Percentiles rank a stretch among this genome's conserved stretches.
Evolutionary conservation across 2,113 vertebrate genomes (phyloP).

Genomic region (Ancistrus triradiatus): DNA sequence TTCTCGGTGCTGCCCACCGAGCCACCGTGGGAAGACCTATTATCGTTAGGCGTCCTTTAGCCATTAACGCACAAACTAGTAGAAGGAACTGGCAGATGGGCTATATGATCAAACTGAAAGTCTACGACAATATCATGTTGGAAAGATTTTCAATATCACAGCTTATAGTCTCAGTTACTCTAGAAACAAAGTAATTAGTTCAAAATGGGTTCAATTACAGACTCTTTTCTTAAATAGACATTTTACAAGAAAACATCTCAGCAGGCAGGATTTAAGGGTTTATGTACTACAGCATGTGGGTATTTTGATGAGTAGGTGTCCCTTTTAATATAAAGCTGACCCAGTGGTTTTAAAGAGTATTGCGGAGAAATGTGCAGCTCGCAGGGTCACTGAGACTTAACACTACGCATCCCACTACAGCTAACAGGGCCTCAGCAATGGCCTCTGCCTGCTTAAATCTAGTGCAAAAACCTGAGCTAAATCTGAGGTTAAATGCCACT

Average conservation of each 20-base stretch:
- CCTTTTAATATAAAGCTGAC: slow-evolving; percentile 20
- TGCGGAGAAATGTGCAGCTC: neutral
- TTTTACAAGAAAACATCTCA: too few species aligned
- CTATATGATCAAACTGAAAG: too few species aligned
- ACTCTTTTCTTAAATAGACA: too few species aligned
- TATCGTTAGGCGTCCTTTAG: too few species aligned
- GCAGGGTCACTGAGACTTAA: slow-evolving; percentile 14
- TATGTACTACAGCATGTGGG: slow-evolving; percentile 1
- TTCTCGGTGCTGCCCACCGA: too few species aligned
- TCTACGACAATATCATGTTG: too few species aligned
- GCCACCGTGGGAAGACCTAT: too few species aligned
- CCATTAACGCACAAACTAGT: too few species aligned
- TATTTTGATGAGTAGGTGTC: slow-evolving; percentile 14
- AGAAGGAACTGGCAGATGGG: too few species aligned
- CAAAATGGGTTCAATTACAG: too few species aligned
- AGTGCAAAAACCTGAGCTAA: neutral
- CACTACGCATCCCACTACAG: slow-evolving; percentile 11
- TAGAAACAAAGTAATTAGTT: neutral
- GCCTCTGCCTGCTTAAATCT: neutral
- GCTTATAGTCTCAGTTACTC: neutral
- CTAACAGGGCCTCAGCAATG: slow-evolving; percentile 14
- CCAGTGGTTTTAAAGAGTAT: slow-evolving; percentile 16
- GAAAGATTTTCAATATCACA: too few species aligned
- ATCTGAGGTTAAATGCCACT: slow-evolving; percentile 6
- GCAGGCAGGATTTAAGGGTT: slow-evolving; percentile 1